Evolutionary conservation across 2,113 vertebrate genomes (phyloP).

Genomic region (Empidonax alnorum): DNA sequence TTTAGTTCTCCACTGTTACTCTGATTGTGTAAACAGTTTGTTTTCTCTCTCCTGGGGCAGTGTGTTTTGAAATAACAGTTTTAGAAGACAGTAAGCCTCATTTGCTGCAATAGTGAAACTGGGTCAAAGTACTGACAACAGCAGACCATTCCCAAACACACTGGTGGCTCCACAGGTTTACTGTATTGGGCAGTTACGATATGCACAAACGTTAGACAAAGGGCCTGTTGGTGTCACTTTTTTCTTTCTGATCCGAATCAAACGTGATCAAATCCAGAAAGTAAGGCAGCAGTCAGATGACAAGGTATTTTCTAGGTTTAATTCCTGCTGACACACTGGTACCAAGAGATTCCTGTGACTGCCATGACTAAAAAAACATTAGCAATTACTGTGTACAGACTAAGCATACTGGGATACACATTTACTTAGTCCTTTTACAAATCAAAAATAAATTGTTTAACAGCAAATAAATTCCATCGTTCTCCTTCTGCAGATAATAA

Average conservation of each 20-base stretch:
- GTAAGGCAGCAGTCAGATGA: not conserved
- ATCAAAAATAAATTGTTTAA: not conserved
- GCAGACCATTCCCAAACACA: not conserved
- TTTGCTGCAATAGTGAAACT: not conserved
- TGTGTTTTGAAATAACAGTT: not conserved
- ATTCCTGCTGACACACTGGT: not conserved
- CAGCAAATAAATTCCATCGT: not conserved
- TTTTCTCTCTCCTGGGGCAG: conserved; percentile 13
- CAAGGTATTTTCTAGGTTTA: not conserved
- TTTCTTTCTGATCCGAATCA: not conserved
- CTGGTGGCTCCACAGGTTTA: not conserved
- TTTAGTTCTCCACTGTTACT: not conserved
- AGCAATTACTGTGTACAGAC: fast-evolving
- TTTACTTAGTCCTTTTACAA: not conserved
- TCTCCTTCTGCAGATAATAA: not conserved
- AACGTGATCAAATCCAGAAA: not conserved
- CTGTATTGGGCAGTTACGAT: fast-evolving
- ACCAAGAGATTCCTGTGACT: not conserved
- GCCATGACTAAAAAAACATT: not conserved
- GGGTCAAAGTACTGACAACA: not conserved
- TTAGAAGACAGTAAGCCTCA: not conserved
- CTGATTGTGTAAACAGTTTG: conserved; percentile 37
- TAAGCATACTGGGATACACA: not conserved
- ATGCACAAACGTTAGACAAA: not conserved
- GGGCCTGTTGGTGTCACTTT: not conserved